Conservation (phyloP, 2,113 vertebrate genomes). For the Acrocephalus arundinaceus region DNA sequence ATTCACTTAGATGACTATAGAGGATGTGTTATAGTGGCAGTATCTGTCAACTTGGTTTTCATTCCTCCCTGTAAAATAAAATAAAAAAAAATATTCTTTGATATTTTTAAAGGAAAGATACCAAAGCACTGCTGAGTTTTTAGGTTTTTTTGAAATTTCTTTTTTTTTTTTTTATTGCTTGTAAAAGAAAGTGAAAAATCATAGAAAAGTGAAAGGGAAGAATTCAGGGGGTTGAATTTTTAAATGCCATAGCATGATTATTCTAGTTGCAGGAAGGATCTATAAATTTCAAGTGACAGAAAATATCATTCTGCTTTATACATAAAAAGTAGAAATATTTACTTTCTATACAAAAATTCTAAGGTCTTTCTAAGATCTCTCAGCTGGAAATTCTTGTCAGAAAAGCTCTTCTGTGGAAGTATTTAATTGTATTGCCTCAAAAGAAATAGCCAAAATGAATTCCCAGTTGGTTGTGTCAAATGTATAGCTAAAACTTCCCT, state of each 20-base stretch:
- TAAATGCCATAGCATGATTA: background rate
- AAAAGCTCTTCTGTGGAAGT: background rate
- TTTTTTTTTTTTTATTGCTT: background rate
- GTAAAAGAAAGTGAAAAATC: background rate
- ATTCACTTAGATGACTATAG: background rate
- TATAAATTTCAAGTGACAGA: background rate
- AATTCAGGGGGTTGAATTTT: background rate
- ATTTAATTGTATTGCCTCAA: background rate
- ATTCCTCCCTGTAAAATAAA: background rate
- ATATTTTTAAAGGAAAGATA: background rate
- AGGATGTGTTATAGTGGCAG: background rate
- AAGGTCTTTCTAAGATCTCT: background rate
- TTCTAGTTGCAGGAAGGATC: background rate
- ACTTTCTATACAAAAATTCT: background rate
- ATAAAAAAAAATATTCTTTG: background rate
- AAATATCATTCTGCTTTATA: background rate
- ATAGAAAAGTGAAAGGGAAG: background rate
- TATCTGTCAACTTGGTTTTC: background rate
- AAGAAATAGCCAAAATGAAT: background rate
- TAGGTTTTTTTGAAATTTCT: rapidly evolving
- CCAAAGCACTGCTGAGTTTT: rapidly evolving
- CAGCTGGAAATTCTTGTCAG: background rate
- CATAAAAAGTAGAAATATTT: background rate
- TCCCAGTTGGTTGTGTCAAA: background rate
- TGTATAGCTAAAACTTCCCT: background rate